A percentile compares a stretch with the other conserved stretches of the same genome.
Evolutionary conservation across 1,140 invertebrate species (phyloP).

Genomic region (Eciton burchellii): DNA sequence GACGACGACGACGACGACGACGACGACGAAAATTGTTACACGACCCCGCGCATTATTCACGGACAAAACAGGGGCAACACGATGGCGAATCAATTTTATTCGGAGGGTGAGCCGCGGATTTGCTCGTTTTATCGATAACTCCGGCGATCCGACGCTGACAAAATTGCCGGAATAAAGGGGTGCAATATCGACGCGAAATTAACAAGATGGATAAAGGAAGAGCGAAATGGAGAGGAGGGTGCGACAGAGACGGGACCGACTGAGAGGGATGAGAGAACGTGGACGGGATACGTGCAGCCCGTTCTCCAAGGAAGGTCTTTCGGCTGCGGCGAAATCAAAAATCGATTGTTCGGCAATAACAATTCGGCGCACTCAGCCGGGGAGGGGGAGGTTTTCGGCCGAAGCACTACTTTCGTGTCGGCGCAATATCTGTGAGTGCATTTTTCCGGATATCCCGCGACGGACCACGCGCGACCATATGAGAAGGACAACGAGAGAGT

Average conservation of each 20-base stretch:
- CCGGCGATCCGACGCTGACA: slow-evolving; percentile 25
- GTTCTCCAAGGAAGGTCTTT: slow-evolving; percentile 48
- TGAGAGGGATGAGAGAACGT: slow-evolving; percentile 1
- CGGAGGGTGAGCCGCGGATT: slow-evolving; percentile 39
- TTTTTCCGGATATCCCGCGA: slow-evolving; percentile 77
- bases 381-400: slow-evolving; percentile 58
- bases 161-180: slow-evolving; percentile 36
- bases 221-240: not conserved
- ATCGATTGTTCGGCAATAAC: slow-evolving; percentile 82
- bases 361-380: slow-evolving; percentile 78
- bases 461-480: slow-evolving; percentile 58
- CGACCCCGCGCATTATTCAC: slow-evolving; percentile 37
- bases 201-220: slow-evolving; percentile 31
- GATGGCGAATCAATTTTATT: slow-evolving; percentile 55
- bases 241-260: not conserved
- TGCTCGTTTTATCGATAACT: slow-evolving; percentile 48
- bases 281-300: not conserved
- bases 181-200: slow-evolving; percentile 48
- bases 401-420: slow-evolving; percentile 77
- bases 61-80: slow-evolving; percentile 15
- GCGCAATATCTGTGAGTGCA: slow-evolving; percentile 80
- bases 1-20: not conserved
- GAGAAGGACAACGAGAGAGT: no score
- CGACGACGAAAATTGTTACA: slow-evolving; percentile 45
- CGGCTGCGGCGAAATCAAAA: slow-evolving; percentile 70